phyloP scores from a whole-genome alignment of 2,888 invertebrate genomes.

The Aquatica leii region DNA sequence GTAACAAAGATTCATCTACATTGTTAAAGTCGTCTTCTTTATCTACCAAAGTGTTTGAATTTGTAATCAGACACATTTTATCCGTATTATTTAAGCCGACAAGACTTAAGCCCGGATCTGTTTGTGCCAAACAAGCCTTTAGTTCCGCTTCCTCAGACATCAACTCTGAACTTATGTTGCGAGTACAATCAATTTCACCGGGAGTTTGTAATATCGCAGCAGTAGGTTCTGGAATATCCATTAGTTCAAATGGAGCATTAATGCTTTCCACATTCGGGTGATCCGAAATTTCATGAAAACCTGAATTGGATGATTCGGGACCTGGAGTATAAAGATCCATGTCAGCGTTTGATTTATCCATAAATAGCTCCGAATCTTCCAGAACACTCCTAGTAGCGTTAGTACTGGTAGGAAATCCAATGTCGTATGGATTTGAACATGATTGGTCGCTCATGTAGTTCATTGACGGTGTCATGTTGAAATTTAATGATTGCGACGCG shows the following conservation, averaged over 20 bases:
- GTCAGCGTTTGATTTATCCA: not conserved
- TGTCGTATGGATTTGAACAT: not conserved
- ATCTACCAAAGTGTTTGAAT: not conserved
- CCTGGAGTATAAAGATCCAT: not conserved
- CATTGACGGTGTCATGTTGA: not conserved
- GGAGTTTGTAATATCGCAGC: not conserved
- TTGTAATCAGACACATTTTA: slow-evolving; percentile 4
- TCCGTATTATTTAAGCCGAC: not conserved
- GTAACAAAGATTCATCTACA: not conserved
- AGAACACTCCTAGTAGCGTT: no score
- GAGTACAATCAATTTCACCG: no score
- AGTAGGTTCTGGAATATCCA: slow-evolving; percentile 3
- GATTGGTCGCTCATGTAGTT: not conserved
- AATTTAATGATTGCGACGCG: not conserved
- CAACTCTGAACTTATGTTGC: not conserved
- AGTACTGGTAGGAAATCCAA: not conserved
- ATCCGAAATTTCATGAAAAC: not conserved
- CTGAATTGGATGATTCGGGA: not conserved
- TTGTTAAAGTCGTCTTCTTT: not conserved
- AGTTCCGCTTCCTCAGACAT: slow-evolving; percentile 13
- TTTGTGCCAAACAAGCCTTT: slow-evolving; percentile 12
- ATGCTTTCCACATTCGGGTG: not conserved
- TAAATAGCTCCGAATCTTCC: no score
- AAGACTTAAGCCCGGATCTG: not conserved
- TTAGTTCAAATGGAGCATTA: not conserved